phyloP scores from a whole-genome alignment of 2,888 invertebrate genomes.

The Serrognathus titanus region DNA sequence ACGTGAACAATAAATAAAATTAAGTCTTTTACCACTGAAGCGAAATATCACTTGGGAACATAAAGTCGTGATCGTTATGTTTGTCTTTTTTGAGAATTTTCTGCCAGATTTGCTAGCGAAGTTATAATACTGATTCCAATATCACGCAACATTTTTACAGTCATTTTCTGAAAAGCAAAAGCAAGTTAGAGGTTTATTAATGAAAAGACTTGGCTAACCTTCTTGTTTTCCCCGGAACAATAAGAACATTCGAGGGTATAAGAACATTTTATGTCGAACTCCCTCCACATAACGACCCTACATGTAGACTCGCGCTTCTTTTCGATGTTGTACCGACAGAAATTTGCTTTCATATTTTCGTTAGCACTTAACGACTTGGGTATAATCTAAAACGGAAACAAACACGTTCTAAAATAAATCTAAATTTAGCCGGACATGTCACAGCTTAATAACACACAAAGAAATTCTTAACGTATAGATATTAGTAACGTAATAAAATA shows the following conservation, averaged over 20 bases:
- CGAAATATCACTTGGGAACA: no score
- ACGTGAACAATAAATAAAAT: background rate
- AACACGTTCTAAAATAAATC: no score
- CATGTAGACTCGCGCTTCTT: slow-evolving; percentile 78
- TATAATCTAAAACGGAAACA: slow-evolving; percentile 20
- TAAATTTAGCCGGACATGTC: no score
- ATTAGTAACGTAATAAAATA: background rate
- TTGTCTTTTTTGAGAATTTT: background rate
- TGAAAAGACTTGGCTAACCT: slow-evolving; percentile 20
- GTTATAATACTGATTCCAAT: slow-evolving; percentile 31
- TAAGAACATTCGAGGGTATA: slow-evolving; percentile 88
- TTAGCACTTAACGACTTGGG: slow-evolving; percentile 25
- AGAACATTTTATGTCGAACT: slow-evolving; percentile 69
- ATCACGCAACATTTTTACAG: slow-evolving; percentile 30
- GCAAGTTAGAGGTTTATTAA: background rate
- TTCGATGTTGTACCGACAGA: slow-evolving; percentile 63
- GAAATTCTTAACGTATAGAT: no score
- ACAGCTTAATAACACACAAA: no score
- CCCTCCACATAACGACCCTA: slow-evolving; percentile 80
- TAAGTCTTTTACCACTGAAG: no score
- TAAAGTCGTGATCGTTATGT: background rate
- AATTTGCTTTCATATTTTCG: slow-evolving; percentile 26
- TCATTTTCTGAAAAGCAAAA: slow-evolving; percentile 28
- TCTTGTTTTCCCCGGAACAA: slow-evolving; percentile 49
- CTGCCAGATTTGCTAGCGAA: slow-evolving; percentile 19